These are phyloP conservation scores for Eleginops maclovinus DNA, from an alignment of 2,113 vertebrate species.

Conservation along the genomic window DNA sequence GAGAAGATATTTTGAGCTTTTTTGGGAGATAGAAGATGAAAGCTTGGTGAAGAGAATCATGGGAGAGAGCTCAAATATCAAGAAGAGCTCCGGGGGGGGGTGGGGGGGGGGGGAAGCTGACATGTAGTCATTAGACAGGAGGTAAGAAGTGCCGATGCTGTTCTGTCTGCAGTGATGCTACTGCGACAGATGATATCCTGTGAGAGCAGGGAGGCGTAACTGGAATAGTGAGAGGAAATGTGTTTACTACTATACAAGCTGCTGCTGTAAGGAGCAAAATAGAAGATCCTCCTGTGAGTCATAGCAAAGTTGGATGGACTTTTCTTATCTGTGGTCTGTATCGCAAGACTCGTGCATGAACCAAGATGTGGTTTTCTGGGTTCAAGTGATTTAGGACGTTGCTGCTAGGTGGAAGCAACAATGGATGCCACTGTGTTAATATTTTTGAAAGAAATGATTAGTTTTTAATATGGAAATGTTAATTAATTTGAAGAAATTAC, in stretches of 20 bases:
- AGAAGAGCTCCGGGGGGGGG: slow-evolving; percentile 15
- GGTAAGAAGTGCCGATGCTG: slow-evolving; percentile 43
- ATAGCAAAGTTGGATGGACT: neutral
- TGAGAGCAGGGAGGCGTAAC: neutral
- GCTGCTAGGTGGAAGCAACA: neutral
- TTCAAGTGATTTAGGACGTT: neutral
- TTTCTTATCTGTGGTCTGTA: neutral
- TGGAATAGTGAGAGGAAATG: neutral
- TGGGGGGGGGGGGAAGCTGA: slow-evolving; percentile 9
- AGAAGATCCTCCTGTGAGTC: neutral
- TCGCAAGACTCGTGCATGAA: neutral
- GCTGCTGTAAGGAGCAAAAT: slow-evolving; percentile 9
- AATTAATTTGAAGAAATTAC: neutral
- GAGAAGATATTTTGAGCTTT: neutral
- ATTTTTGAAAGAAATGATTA: too few relatives aligned
- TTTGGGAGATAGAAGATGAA: slow-evolving; percentile 2
- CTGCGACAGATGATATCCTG: slow-evolving; percentile 28
- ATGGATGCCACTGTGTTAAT: neutral
- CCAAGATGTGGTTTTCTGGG: too few relatives aligned
- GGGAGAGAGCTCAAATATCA: slow-evolving; percentile 4
- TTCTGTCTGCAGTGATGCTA: slow-evolving; percentile 1
- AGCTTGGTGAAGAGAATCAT: neutral
- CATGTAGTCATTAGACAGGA: slow-evolving; percentile 38
- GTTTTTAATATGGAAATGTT: too few relatives aligned
- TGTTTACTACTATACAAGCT: slow-evolving; percentile 20